These are phyloP conservation scores for Linnaemya tessellans DNA, from an alignment of 2,888 invertebrate genomes.

Conservation along the genomic window DNA sequence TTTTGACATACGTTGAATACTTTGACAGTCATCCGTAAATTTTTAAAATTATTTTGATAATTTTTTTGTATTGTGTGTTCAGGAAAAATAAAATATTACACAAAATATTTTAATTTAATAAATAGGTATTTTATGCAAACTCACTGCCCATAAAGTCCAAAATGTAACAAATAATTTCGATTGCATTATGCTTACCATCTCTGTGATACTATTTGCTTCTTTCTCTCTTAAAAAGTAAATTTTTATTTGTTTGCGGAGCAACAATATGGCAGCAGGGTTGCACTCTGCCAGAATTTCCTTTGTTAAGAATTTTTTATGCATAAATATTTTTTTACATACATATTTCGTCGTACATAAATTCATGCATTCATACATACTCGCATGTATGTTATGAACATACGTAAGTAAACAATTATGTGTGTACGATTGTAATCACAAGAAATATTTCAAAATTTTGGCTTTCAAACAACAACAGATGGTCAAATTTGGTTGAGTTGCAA, in stretches of 20 bases:
- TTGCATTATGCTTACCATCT: neutral
- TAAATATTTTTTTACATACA: slow-evolving; percentile 10
- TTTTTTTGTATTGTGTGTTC: too few relatives aligned
- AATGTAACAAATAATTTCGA: too few relatives aligned
- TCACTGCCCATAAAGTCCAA: too few relatives aligned
- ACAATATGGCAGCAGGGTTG: slow-evolving; percentile 27
- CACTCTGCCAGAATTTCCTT: slow-evolving; percentile 57
- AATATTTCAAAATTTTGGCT: slow-evolving; percentile 51
- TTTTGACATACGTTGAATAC: too few relatives aligned
- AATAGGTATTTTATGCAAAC: too few relatives aligned
- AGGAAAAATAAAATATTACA: too few relatives aligned
- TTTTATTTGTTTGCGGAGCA: slow-evolving; percentile 20
- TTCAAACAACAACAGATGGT: slow-evolving; percentile 65
- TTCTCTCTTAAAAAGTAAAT: slow-evolving; percentile 21
- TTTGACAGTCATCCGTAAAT: too few relatives aligned
- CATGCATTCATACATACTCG: neutral
- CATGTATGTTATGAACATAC: neutral
- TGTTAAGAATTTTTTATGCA: slow-evolving; percentile 50
- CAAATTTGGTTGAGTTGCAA: slow-evolving; percentile 49
- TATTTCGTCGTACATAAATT: slow-evolving; percentile 4
- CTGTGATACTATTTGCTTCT: neutral
- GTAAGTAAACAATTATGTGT: too few relatives aligned
- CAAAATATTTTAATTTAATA: too few relatives aligned
- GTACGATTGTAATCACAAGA: neutral
- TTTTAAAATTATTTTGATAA: too few relatives aligned